These are phyloP conservation scores for Enteromius afrohamiltoni DNA, from an alignment of 2,797 vertebrate genomes.

Conservation along the genomic window DNA sequence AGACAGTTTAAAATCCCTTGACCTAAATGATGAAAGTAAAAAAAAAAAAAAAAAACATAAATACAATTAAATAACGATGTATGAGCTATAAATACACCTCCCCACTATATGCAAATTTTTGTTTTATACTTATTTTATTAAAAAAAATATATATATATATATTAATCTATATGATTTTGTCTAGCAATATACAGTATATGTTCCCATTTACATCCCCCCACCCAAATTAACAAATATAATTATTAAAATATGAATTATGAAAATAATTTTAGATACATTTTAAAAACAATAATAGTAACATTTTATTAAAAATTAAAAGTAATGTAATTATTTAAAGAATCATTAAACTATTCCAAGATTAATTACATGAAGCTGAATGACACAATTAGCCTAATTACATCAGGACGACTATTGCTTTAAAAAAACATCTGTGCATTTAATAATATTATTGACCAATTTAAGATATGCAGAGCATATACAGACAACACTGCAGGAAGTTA, in stretches of 20 bases:
- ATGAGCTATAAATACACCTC: not conserved
- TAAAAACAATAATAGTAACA: not conserved
- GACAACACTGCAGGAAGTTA: not conserved
- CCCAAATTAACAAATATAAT: no score
- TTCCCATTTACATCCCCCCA: no score
- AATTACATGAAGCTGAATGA: not conserved
- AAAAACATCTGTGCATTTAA: not conserved
- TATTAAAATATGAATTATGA: no score
- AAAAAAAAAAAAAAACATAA: not conserved
- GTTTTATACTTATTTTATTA: not conserved
- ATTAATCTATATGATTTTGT: no score
- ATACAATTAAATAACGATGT: not conserved
- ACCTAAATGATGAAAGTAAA: not conserved
- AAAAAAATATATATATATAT: no score
- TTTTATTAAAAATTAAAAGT: not conserved
- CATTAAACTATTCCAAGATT: not conserved
- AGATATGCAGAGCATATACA: constrained; percentile 29
- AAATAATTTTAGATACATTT: not conserved
- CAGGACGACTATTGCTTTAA: not conserved
- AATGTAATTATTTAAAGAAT: not conserved
- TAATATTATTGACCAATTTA: constrained; percentile 27
- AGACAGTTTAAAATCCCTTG: not conserved
- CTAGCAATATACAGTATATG: no score
- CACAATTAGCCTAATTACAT: not conserved
- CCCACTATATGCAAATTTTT: not conserved